A percentile compares a stretch with the other conserved stretches of the same genome.
Conservation (phyloP, 2,113 vertebrate genomes). For the Sapajus apella region DNA sequence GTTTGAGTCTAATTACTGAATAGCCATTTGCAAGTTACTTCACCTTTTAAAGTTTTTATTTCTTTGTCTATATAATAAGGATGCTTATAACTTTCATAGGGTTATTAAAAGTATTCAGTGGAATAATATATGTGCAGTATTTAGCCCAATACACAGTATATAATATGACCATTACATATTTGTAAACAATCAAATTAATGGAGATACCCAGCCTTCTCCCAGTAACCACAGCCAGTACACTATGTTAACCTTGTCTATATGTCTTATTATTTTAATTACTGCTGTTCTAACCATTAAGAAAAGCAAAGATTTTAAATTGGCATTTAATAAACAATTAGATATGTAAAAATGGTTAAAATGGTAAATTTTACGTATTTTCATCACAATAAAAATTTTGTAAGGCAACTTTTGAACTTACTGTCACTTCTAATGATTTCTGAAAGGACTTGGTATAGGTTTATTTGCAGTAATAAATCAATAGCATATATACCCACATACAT, state of each 20-base stretch:
- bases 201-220: not conserved
- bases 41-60: not conserved
- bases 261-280: not conserved
- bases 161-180: not conserved
- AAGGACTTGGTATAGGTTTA: not conserved
- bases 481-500: not conserved
- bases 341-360: not conserved
- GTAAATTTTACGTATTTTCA: not conserved
- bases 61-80: slow-evolving; percentile 1
- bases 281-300: not conserved
- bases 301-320: not conserved
- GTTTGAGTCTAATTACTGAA: not conserved
- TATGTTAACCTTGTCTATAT: not conserved
- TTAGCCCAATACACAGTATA: not conserved
- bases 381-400: not conserved
- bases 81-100: not conserved
- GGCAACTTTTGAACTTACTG: not conserved
- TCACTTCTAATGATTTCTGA: not conserved
- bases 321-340: slow-evolving; percentile 10
- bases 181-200: slow-evolving; percentile 15
- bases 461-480: not conserved
- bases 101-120: not conserved
- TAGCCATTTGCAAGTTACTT: not conserved
- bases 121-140: not conserved
- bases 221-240: not conserved